These are phyloP conservation scores for Ptilodon capucinus DNA, from an alignment of 2,888 invertebrate species.

Conservation along the genomic window DNA sequence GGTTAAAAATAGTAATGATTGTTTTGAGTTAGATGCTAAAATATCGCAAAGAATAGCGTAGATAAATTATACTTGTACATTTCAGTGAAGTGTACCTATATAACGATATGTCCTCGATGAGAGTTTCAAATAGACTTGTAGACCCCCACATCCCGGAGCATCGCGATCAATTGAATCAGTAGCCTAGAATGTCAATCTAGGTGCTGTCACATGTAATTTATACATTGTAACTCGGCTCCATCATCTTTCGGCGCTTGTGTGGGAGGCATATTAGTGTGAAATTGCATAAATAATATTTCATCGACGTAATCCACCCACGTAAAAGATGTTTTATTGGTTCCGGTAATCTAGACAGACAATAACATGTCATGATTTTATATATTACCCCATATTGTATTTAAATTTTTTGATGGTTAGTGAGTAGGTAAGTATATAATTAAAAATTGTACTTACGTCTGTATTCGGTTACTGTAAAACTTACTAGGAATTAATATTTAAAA, in stretches of 20 bases:
- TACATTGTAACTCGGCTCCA: constrained; percentile 37
- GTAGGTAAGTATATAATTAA: too few relatives aligned
- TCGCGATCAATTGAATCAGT: constrained; percentile 70
- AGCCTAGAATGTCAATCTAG: constrained; percentile 72
- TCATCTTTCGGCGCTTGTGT: constrained; percentile 14
- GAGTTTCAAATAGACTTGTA: constrained; percentile 58
- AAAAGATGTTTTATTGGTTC: constrained; percentile 20
- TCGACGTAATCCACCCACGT: constrained; percentile 16
- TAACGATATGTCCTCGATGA: constrained; percentile 3
- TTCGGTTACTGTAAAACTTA: too few relatives aligned
- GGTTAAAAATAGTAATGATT: too few relatives aligned
- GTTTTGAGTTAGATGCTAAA: too few relatives aligned
- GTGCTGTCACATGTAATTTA: constrained; percentile 73
- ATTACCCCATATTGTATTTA: background rate
- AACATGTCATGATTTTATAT: constrained; percentile 19
- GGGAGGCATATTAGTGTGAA: constrained; percentile 23
- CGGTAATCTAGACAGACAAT: constrained; percentile 17
- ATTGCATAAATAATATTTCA: constrained; percentile 25
- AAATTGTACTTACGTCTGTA: too few relatives aligned
- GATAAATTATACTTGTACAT: too few relatives aligned
- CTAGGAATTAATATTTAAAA: too few relatives aligned
- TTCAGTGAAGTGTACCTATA: too few relatives aligned
- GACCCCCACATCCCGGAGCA: constrained; percentile 78
- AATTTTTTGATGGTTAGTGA: too few relatives aligned
- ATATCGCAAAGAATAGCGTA: too few relatives aligned